phyloP scores from a whole-genome alignment of 1,140 invertebrate species.

The Drosophila navojoa region DNA sequence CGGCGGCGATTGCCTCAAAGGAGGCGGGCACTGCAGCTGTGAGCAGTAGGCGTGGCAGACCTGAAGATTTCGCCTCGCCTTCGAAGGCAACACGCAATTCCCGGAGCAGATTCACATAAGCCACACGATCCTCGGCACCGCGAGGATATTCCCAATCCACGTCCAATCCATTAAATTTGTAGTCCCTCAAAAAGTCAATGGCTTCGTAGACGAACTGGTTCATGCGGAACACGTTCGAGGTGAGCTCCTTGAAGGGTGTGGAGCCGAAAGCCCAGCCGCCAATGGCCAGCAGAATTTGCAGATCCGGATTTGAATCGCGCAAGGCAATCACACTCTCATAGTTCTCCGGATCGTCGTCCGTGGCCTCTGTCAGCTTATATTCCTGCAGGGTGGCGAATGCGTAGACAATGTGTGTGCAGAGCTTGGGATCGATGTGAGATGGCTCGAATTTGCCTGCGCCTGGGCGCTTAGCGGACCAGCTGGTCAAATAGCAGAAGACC shows the following conservation, averaged over 20 bases:
- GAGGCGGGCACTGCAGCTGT: conserved; percentile 96
- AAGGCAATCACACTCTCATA: conserved; percentile 93
- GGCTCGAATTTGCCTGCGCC: conserved; percentile 93
- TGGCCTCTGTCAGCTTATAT: conserved; percentile 90
- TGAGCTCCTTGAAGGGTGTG: conserved; percentile 96
- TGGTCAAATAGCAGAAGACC: conserved; percentile 96
- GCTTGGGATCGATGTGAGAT: conserved; percentile 92
- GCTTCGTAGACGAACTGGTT: conserved; percentile 97
- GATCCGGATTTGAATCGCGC: conserved; percentile 94
- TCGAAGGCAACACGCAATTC: conserved; percentile 95
- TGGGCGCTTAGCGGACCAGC: conserved; percentile 95
- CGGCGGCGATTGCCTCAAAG: conserved; percentile 95
- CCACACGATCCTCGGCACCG: conserved; percentile 92
- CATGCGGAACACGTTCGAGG: conserved; percentile 95
- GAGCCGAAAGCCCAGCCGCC: conserved; percentile 98
- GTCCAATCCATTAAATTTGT: conserved; percentile 96
- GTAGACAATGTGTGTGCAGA: conserved; percentile 97
- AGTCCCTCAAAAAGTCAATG: conserved; percentile 95
- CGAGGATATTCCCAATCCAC: conserved; percentile 98
- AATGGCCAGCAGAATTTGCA: conserved; percentile 95
- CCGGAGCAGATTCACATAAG: conserved; percentile 90
- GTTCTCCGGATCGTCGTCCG: conserved; percentile 92
- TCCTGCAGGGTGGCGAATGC: conserved; percentile 96
- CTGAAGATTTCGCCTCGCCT: conserved; percentile 92
- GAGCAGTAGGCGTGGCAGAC: conserved; percentile 91